Base-by-base conservation (phyloP, 2,888 invertebrate genomes). In the Pycnomerus fuliginosus region DNA sequence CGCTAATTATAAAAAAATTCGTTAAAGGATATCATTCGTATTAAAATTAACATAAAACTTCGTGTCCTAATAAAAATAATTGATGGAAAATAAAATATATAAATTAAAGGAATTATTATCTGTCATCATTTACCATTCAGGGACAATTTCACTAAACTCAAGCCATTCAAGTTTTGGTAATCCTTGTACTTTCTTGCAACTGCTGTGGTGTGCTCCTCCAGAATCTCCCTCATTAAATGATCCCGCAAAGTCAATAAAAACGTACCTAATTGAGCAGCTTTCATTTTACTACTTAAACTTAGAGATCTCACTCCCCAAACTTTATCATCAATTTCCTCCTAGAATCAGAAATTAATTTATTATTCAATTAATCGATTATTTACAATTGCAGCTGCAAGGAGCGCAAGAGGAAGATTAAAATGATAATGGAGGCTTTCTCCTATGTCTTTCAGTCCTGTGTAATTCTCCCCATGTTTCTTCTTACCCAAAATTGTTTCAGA, bases 321-420 rank as follows among this genome's bases (percentile, higher is more conserved):
- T 22, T 25, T 17, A 15, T 39, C 44, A 5, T 12, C 11, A n/a
- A 44, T 17, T 17, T 44, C 32, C 14, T 44, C 44, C 44, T 46
- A 25, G 13, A 31, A 42, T 5, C 5, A 39, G 34, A 3, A 39
- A 22, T 20, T 37, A 13, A 13, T 1, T 16, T 17, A 10, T 23
- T 7, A 20, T 30, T 11, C 16, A 34, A 28, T 7, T 23, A 23
- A 42, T 5, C 11, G 34, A 32, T 27, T 20, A 35, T 15, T 32
- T 22, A 47, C 48, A 11, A 35, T 20, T 12, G 37, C 38, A 7
- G 37, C 42, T 13, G 31, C 25, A 7, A 49, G 20, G 3, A 47
- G 10, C 8, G 27, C 16, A 7, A 20, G 2, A 1, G 49, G 49
- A 14, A 49, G 31, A 28, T 49, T 49, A 3, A 49, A 49, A 29